Evolutionary conservation across 2,888 invertebrate species (phyloP), one percentile per base, ranked within the genome.

Genomic region (Lasioglossum vierecki): DNA sequence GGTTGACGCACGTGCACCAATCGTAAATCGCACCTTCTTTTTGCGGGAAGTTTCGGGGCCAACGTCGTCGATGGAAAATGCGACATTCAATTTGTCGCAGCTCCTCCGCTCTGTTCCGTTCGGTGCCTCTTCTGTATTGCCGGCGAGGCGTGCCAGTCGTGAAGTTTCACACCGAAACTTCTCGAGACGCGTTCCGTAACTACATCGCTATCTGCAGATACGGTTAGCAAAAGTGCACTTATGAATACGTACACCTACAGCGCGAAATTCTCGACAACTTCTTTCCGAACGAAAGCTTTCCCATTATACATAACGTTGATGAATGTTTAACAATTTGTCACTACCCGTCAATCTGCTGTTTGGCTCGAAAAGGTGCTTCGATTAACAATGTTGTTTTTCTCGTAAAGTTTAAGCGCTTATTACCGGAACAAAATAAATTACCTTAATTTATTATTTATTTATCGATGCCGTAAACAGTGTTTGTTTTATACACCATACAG

Each of bases 51-150:
- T 90, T 91, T 87, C 75, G 82, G 83, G 76, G 82, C 60, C 82
- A 71, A 77, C 80, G 71, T 79, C 81, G 75, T 76, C 79, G 63
- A 75, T 75, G 84, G 86, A 87, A 89, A 88, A 92, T 86, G 87
- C 83, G 87, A 85, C 90, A 89, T 91, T 92, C 91, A 88, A 91
- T 91, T 92, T 88, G 88, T 88, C 76, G 84, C 80, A 83, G 84
- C 74, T 75, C 73, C 83, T 60, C 39, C 72, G 26, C 13, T 26
- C 44, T 60, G 41, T 57, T 71, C 73, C 13, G 18, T 26, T 41
- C 63, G 22, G 6, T 70, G 35, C 66, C 66, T 68, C 9, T 60
- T 60, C 63, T 39, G 39, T n/a, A 13, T 46, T 39, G 15, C 30
- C 66, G 6, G 39, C 26, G 26, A 30, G 6, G 39, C 46, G n/a